phyloP scores from a whole-genome alignment of 2,888 invertebrate species.

The Phortica okadai region DNA sequence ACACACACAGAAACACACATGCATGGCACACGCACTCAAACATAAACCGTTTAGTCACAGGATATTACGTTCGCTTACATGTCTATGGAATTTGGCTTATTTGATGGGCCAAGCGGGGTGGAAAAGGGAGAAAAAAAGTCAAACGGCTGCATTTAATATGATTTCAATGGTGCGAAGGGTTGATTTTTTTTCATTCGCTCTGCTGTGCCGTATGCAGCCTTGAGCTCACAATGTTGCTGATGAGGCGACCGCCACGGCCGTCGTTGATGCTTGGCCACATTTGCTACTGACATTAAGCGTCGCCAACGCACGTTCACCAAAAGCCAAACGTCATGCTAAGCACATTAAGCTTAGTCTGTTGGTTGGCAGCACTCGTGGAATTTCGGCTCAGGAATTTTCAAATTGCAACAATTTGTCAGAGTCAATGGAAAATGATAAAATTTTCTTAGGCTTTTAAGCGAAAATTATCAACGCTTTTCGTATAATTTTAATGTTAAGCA shows the following conservation, averaged over 20 bases:
- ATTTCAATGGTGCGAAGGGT: constrained; percentile 11
- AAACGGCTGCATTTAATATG: constrained; percentile 47
- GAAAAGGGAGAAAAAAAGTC: background rate
- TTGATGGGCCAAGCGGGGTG: constrained; percentile 32
- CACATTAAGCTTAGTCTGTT: constrained; percentile 22
- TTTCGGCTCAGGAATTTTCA: constrained; percentile 60
- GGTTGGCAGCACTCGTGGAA: background rate
- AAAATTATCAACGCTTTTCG: constrained; percentile 37
- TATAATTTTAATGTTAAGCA: constrained; percentile 55
- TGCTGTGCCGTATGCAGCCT: background rate
- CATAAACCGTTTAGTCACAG: constrained; percentile 77
- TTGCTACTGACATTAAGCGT: constrained; percentile 57
- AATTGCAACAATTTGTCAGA: constrained; percentile 69
- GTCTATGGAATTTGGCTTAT: constrained; percentile 54
- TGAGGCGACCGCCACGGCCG: background rate
- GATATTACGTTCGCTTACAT: constrained; percentile 76
- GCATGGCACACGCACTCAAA: constrained; percentile 48
- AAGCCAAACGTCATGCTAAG: constrained; percentile 34
- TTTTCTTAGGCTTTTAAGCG: constrained; percentile 36
- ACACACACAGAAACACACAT: constrained; percentile 44
- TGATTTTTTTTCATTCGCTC: constrained; percentile 1
- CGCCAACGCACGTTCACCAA: constrained; percentile 1
- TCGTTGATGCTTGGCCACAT: constrained; percentile 41
- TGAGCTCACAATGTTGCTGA: too few species aligned
- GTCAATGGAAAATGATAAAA: background rate